Conservation (phyloP, 1,140 invertebrate species). For the Whitmania pigra region DNA sequence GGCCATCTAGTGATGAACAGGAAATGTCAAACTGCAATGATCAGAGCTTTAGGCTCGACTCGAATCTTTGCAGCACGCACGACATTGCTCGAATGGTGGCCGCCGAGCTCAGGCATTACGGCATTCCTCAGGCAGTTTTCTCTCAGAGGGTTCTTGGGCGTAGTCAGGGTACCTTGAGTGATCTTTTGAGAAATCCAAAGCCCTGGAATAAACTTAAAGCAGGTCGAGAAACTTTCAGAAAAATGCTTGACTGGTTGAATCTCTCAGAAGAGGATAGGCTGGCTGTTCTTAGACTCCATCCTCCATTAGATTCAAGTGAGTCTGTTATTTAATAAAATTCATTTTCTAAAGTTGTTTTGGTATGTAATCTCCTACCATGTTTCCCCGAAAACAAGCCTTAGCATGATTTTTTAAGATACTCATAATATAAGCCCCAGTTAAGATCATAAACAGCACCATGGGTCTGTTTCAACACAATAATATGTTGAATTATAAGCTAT, state of each 20-base stretch:
- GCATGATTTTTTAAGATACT: too few species aligned
- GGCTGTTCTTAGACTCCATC: slow-evolving; percentile 75
- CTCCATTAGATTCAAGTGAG: not conserved
- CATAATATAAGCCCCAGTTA: too few species aligned
- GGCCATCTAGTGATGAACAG: too few species aligned
- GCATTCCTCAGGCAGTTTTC: slow-evolving; percentile 98
- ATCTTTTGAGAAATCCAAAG: slow-evolving; percentile 92
- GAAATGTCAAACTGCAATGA: too few species aligned
- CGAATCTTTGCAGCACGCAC: slow-evolving; percentile 98
- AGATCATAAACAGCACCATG: too few species aligned
- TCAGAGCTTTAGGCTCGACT: slow-evolving; percentile 1
- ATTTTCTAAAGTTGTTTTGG: too few species aligned
- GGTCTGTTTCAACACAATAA: too few species aligned
- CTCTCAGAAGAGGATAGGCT: slow-evolving; percentile 98
- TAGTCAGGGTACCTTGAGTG: slow-evolving; percentile 93
- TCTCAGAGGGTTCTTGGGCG: slow-evolving; percentile 92
- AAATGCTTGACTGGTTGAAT: slow-evolving; percentile 99
- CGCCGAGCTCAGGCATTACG: slow-evolving; percentile 94
- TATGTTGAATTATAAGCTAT: too few species aligned
- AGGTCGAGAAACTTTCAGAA: slow-evolving; percentile 90
- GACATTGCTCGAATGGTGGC: slow-evolving; percentile 95
- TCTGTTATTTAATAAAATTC: too few species aligned
- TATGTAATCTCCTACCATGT: too few species aligned
- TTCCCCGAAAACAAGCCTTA: too few species aligned
- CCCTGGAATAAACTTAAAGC: slow-evolving; percentile 99